phyloP scores from a whole-genome alignment of 1,140 invertebrate genomes.

The Phocides pigmalion region DNA sequence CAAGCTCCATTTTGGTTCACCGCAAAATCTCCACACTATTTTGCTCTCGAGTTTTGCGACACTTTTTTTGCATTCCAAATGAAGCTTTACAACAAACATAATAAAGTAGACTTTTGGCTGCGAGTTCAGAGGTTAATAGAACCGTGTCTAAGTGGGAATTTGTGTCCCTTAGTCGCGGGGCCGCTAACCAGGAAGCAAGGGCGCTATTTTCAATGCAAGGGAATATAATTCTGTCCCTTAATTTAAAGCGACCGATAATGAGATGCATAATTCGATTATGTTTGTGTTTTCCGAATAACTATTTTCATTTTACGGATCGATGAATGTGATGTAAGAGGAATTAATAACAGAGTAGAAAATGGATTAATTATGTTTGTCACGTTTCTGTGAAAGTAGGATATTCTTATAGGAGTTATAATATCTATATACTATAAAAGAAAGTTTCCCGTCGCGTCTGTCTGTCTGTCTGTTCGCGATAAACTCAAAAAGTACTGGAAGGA shows the following conservation, averaged over 20 bases:
- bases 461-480: too few relatives aligned
- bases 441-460: too few relatives aligned
- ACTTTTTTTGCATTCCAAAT: slow-evolving; percentile 26
- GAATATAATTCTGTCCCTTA: slow-evolving; percentile 69
- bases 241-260: slow-evolving; percentile 76
- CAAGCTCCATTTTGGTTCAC: slow-evolving; percentile 76
- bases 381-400: too few relatives aligned
- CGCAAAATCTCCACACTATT: slow-evolving; percentile 59
- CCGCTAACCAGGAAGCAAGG: slow-evolving; percentile 71
- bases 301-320: slow-evolving; percentile 33
- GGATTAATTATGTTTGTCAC: too few relatives aligned
- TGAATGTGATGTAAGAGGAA: background rate
- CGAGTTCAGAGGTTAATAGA: slow-evolving; percentile 41
- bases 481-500: too few relatives aligned
- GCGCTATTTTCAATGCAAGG: slow-evolving; percentile 74
- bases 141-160: slow-evolving; percentile 56
- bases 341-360: background rate
- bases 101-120: slow-evolving; percentile 34
- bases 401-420: too few relatives aligned
- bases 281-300: slow-evolving; percentile 49
- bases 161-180: slow-evolving; percentile 57
- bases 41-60: slow-evolving; percentile 38
- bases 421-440: too few relatives aligned
- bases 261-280: slow-evolving; percentile 77
- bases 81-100: slow-evolving; percentile 13